Evolutionary conservation across 2,888 invertebrate genomes (phyloP).

Genomic region (Cyrtodaria siliqua): DNA sequence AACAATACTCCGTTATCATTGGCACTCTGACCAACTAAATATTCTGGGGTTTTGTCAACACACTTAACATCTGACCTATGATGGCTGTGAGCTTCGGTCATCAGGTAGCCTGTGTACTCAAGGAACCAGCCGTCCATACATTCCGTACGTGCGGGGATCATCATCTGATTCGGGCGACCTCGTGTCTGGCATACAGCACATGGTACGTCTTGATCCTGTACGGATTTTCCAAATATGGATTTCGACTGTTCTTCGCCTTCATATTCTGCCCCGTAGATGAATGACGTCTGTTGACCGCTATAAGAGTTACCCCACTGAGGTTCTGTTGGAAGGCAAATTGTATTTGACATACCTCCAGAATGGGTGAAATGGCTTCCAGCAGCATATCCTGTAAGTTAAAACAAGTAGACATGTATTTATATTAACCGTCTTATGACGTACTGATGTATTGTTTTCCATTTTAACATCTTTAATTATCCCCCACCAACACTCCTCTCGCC

Average conservation of each 20-base stretch:
- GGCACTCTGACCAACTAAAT: too few relatives aligned
- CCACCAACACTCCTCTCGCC: too few relatives aligned
- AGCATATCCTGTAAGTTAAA: slow-evolving; percentile 12
- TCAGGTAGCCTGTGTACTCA: slow-evolving; percentile 45
- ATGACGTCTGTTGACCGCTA: not conserved
- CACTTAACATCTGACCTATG: too few relatives aligned
- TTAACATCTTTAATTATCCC: too few relatives aligned
- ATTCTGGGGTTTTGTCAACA: too few relatives aligned
- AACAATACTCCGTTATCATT: too few relatives aligned
- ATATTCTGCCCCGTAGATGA: slow-evolving; percentile 48
- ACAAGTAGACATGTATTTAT: too few relatives aligned
- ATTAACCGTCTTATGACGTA: too few relatives aligned
- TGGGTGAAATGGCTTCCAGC: slow-evolving; percentile 16
- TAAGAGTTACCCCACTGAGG: slow-evolving; percentile 4
- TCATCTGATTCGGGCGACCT: slow-evolving; percentile 27
- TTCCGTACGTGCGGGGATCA: slow-evolving; percentile 47
- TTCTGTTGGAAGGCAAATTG: slow-evolving; percentile 6
- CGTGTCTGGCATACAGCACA: slow-evolving; percentile 49
- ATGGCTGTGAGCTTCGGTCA: too few relatives aligned
- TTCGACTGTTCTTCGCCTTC: not conserved
- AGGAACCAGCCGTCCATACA: slow-evolving; percentile 45
- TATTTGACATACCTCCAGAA: slow-evolving; percentile 6
- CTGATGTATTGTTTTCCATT: too few relatives aligned
- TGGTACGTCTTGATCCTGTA: slow-evolving; percentile 52
- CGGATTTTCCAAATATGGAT: slow-evolving; percentile 5